Base-by-base conservation (phyloP, 2,888 invertebrate species). In the Helobdella robusta region DNA sequence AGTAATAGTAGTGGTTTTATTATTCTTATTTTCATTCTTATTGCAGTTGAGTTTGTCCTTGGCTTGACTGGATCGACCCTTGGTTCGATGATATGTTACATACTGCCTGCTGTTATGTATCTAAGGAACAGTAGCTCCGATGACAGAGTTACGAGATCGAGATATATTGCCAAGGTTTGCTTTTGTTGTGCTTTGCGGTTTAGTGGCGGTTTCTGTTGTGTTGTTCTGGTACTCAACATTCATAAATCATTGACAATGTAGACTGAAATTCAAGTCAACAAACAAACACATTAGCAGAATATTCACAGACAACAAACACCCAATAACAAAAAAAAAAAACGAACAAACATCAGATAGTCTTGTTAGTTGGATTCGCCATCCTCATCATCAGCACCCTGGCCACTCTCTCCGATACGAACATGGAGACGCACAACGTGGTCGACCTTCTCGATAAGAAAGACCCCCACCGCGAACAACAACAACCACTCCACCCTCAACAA, bases 41-140 rank as follows among this genome's bases (percentile, higher is more conserved):
- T 73, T 75, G 32, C 74, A 79, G 82, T 83, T 67, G 82, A 97
- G 82, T 84, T 95, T 73, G 90, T 97, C 64, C 84, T 98, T 67
- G 94, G 94, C 0, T 81, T 97, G 40, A 87, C 92, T 44, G 97
- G 97, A 0, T 91, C 95, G 1, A 94, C 95, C 0, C 91, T 94
- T 72, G 97, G 97, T 0, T 88, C 91, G 18, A 84, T 91, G 71
- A 87, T 97, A 71, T 94, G 94, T 74, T 85, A 93, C 40, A 86
- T 95, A 75, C 89, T 94, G 75, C 97, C 97, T 0, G 89, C 93
- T 0, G 84, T 89, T 0, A 89, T 91, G 76, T 94, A 91, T 78
- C 85, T 92, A 36, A 85, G 86, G 69, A 85, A 92, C 68, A 88
- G 89, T 11, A 66, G 68, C 23, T 56, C 68, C 23, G 86, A 86